Percentiles rank a stretch among this genome's conserved stretches.
These are phyloP conservation scores for Apis dorsata DNA, from an alignment of 1,140 invertebrate genomes.

Conservation along the genomic window DNA sequence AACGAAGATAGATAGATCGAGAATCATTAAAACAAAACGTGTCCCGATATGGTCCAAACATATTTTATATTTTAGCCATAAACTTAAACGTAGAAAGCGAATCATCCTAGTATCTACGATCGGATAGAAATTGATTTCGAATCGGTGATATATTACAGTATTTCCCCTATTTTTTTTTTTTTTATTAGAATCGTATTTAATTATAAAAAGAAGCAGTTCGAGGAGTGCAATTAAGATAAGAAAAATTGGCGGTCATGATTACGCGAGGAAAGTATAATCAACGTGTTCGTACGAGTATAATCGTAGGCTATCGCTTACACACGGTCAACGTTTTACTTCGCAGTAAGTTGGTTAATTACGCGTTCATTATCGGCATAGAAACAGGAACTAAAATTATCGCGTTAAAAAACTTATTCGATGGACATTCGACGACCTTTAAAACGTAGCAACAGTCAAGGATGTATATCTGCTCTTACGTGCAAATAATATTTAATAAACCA, in stretches of 20 bases:
- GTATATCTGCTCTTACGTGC: no score
- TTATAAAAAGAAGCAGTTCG: neutral
- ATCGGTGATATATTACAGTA: no score
- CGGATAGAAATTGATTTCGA: no score
- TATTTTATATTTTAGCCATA: no score
- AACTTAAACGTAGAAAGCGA: no score
- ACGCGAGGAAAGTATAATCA: slow-evolving; percentile 4
- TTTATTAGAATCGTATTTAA: neutral
- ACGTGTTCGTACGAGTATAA: neutral
- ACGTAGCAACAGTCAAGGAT: neutral
- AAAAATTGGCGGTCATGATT: slow-evolving; percentile 13
- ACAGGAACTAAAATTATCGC: slow-evolving; percentile 39
- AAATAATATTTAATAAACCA: no score
- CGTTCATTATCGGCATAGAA: slow-evolving; percentile 34
- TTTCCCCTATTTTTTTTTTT: neutral
- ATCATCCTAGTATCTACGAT: no score
- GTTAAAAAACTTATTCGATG: slow-evolving; percentile 17
- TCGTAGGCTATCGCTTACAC: slow-evolving; percentile 1
- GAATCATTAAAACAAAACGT: no score
- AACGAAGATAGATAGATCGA: no score
- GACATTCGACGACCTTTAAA: neutral
- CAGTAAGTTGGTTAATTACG: slow-evolving; percentile 33
- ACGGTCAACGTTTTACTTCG: slow-evolving; percentile 17
- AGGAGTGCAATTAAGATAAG: neutral
- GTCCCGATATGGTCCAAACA: no score